Percentiles rank a stretch among this genome's conserved stretches.
These are phyloP conservation scores for Eublepharis macularius DNA, from an alignment of 2,113 vertebrate genomes.

Conservation along the genomic window DNA sequence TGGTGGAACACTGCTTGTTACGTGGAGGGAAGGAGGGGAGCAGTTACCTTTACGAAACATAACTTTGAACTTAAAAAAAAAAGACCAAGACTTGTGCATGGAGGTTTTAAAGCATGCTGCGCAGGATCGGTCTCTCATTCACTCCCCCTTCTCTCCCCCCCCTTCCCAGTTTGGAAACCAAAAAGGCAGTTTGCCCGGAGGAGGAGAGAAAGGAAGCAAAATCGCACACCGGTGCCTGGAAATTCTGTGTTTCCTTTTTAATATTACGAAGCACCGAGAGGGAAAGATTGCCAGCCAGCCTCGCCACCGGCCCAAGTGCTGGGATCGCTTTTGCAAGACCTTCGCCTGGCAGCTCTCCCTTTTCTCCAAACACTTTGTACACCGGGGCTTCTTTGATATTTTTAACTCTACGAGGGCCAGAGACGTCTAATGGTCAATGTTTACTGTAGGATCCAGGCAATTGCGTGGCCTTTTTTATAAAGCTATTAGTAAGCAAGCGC, in stretches of 20 bases:
- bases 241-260: slow-evolving; percentile 1
- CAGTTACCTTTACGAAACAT: background rate
- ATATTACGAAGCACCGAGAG: background rate
- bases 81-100: background rate
- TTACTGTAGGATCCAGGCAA: background rate
- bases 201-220: background rate
- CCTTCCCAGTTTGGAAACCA: background rate
- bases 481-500: background rate
- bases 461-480: background rate
- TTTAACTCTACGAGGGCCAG: background rate
- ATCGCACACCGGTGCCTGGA: background rate
- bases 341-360: background rate
- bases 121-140: background rate
- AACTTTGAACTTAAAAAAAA: background rate
- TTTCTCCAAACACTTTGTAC: no score
- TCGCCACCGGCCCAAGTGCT: no score
- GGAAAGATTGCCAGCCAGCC: background rate
- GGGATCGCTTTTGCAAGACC: background rate
- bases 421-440: no score
- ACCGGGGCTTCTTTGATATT: background rate
- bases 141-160: no score
- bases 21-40: no score
- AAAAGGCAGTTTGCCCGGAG: background rate
- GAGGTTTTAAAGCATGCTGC: background rate
- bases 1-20: background rate